Evolutionary conservation across 2,113 vertebrate species (phyloP), one percentile per base, ranked within the genome.

Genomic region (Nansenia antarctica): DNA sequence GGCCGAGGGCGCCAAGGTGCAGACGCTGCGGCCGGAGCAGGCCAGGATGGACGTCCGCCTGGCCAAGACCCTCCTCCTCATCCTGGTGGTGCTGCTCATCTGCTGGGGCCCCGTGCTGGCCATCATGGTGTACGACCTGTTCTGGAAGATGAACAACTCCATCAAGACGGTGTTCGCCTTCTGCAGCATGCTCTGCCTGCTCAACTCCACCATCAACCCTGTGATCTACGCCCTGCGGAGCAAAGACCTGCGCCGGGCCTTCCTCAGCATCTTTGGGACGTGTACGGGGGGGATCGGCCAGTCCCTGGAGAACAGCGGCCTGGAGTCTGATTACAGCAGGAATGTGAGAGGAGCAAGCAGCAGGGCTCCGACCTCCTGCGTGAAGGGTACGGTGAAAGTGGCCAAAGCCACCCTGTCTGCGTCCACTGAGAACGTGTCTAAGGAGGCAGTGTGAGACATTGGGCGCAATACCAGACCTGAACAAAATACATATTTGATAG

Each of bases 181-280:
- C 91, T 98, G 96, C 89, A 95, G 94, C 82, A 98, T 99, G 95
- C 95, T 99, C 68, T 95, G 94, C 85, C 91, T 99, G 89, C 91
- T 99, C 81, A 99, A 99, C 91, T 98, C 98, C 70, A 99, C 98
- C 18, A 92, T 98, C 65, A 99, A 99, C 91, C 98, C 98, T 72
- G 95, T 99, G 80, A 99, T 99, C 92, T 99, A 99, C 0, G 98
- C 98, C 86, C 92, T 99, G 88, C 90, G 98, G 91, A 99, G 98
- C 93, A 94, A 98, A 81, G 98, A 99, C 92, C 91, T 99, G 86
- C 92, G 98, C 69, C 93, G 94, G 11, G 96, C 97, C 55, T 98
- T 98, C 90, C 86, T 94, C 67, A 95, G 93, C 87, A 94, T 96
- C 92, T 98, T 95, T 81, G 92, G 91, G 47, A 71, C 92, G 9